Evolutionary conservation across 2,888 invertebrate species (phyloP), one percentile per base, ranked within the genome.

Genomic region (Cyclophora punctaria): DNA sequence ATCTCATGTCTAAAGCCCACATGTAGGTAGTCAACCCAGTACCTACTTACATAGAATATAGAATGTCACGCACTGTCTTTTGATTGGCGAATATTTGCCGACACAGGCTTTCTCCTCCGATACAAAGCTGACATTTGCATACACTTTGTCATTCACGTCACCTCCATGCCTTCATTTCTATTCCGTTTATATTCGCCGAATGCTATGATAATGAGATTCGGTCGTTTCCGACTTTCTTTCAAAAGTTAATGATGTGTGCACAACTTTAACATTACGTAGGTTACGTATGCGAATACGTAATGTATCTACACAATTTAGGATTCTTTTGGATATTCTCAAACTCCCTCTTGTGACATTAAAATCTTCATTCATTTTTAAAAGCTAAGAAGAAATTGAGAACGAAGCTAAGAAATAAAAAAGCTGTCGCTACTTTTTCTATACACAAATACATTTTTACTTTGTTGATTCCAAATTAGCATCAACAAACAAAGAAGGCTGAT

Each of bases 81-180:
- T 71, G 72, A 73, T 75, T 77, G 76, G 72, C 68, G 66, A 59
- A 72, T 69, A 69, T 68, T 67, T 71, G 69, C 64, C 68, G 66
- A 66, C 63, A 60, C 56, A 44, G 46, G 43, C 56, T 49, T 52
- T 57, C 63, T 64, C 79, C 80, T 80, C 83, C 83, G 83, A 80
- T 80, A 83, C 83, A 83, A 80, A 82, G 79, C 67, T 53, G 48
- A 65, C 69, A 87, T 88, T 88, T 84, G 83, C 87, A 88, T 88
- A 75, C 80, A 81, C 83, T 87, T 85, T 83, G 84, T 80, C 77
- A 88, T 87, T 87, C 87, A 78, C 72, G 78, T 83, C 85, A 75
- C 69, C 73, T 70, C 62, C 67, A 63, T 52, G 33, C 5, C 66
- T 80, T 84, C 82, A 83, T 85, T 83, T 68, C 75, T 74, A 80